Evolutionary conservation across 2,113 vertebrate species (phyloP), one percentile per base, ranked within the genome.

Genomic region (Geothlypis trichas): DNA sequence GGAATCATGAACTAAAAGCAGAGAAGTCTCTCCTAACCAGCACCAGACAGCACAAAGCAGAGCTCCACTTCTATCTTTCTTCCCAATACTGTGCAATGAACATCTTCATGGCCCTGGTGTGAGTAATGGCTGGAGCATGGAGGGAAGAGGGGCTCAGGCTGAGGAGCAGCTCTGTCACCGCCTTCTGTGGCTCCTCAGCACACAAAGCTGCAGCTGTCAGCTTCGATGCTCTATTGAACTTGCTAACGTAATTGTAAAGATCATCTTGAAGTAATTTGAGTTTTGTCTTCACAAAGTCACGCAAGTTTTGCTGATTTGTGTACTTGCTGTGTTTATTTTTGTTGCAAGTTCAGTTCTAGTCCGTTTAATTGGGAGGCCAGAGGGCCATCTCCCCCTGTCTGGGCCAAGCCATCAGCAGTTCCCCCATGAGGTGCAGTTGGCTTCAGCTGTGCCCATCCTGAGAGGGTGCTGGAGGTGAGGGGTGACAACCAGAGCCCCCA

Each of bases 241-340:
- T 62, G 78, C 74, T 96, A 96, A 93, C 67, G 46, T 87, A 97
- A 91, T 93, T 94, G 91, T 65, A 72, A 89, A 87, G 80, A 94
- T 95, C 96, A 96, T 95, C 94, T 96, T 96, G 95, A 96, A 97
- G 77, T 69, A 94, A 97, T 97, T 96, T 96, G 89, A 91, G 79
- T 96, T 95, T 93, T 95, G 89, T 93, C 94, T 96, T 89, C 46
- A 2, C 41, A 20, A 93, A 95, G 96, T 96, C 94, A 96, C 46
- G 84, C 94, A 96, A 96, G 49, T 87, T 89, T 93, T 95, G 96
- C 96, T 54, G 85, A 90, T 96, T 85, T 97, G 93, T 96, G 77
- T 93, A 94, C 79, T 94, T 41, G 82, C 87, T 87, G 79, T 93
- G 90, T 96, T 97, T 97, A 81, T 97, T 96, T 96, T 96, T 75